Percentiles rank a stretch among this genome's conserved stretches.
phyloP scores from a whole-genome alignment of 2,797 vertebrate genomes.

The Melanogrammus aeglefinus region DNA sequence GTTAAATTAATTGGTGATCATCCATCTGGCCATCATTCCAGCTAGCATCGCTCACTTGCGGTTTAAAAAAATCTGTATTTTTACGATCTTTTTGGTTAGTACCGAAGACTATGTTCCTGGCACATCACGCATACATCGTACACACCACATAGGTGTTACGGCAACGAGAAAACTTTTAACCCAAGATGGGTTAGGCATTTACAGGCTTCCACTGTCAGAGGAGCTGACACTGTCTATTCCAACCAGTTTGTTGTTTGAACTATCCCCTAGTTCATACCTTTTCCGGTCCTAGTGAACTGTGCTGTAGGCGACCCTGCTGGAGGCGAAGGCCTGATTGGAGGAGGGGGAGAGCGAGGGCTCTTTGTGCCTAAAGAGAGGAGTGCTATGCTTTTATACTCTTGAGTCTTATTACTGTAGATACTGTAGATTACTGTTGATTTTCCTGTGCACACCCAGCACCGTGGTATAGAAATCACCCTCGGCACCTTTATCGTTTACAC shows the following conservation, averaged over 20 bases:
- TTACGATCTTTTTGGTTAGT: not conserved
- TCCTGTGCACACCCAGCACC: constrained; percentile 17
- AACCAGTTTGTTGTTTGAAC: not conserved
- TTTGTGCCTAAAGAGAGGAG: constrained; percentile 50
- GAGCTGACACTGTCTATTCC: not conserved
- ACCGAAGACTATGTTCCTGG: not conserved
- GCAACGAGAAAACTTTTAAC: not conserved
- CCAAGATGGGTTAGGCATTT: not conserved
- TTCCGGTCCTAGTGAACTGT: not conserved
- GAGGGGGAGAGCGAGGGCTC: constrained; percentile 21
- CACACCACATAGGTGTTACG: not conserved
- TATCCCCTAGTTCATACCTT: not conserved
- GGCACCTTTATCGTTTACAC: constrained; percentile 13
- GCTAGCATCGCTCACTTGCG: constrained; percentile 15
- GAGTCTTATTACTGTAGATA: constrained; percentile 63
- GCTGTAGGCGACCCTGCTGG: not conserved
- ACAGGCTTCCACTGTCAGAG: not conserved
- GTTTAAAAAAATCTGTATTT: not conserved
- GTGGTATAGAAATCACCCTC: constrained; percentile 40
- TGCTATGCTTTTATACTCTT: constrained; percentile 47
- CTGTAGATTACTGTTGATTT: constrained; percentile 32
- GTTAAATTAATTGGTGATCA: constrained; percentile 21
- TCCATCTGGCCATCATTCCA: constrained; percentile 55
- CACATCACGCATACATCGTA: too few species aligned
- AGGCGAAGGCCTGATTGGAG: constrained; percentile 18